Percentiles rank a stretch among this genome's conserved stretches.
These are phyloP conservation scores for Amphiduros pacificus DNA, from an alignment of 2,888 invertebrate species.

Conservation along the genomic window DNA sequence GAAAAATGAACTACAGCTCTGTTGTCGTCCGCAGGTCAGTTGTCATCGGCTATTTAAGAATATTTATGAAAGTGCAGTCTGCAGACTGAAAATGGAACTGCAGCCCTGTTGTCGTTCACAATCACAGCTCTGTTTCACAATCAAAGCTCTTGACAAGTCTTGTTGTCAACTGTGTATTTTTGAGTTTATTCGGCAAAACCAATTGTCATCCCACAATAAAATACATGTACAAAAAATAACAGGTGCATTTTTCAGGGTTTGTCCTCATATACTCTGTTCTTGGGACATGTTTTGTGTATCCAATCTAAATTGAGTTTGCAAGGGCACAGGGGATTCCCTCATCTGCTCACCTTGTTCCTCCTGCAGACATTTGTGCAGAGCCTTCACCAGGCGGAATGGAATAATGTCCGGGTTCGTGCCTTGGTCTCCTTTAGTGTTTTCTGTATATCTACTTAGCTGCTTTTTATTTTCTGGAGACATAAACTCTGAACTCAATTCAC, in stretches of 20 bases:
- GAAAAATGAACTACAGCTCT: no score
- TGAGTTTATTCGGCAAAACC: no score
- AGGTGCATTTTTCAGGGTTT: background rate
- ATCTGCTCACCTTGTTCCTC: conserved; percentile 18
- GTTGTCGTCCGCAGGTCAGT: no score
- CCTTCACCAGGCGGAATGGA: conserved; percentile 32
- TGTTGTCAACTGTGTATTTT: no score
- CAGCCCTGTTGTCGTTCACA: no score
- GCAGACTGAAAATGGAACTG: no score
- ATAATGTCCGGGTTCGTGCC: conserved; percentile 26
- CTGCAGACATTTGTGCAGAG: conserved; percentile 22
- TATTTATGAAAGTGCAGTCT: no score
- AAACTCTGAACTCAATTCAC: conserved; percentile 24
- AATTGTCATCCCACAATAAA: no score
- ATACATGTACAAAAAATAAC: no score
- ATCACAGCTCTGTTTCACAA: no score
- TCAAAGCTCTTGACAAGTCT: no score
- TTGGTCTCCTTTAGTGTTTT: conserved; percentile 13
- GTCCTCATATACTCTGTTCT: background rate
- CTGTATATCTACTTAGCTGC: conserved; percentile 25
- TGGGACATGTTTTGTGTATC: background rate
- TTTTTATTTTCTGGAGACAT: conserved; percentile 24
- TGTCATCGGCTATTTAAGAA: no score
- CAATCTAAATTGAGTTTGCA: background rate
- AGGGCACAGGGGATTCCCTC: background rate